phyloP scores from a whole-genome alignment of 2,888 invertebrate species.

The Opisthograptis luteolata region DNA sequence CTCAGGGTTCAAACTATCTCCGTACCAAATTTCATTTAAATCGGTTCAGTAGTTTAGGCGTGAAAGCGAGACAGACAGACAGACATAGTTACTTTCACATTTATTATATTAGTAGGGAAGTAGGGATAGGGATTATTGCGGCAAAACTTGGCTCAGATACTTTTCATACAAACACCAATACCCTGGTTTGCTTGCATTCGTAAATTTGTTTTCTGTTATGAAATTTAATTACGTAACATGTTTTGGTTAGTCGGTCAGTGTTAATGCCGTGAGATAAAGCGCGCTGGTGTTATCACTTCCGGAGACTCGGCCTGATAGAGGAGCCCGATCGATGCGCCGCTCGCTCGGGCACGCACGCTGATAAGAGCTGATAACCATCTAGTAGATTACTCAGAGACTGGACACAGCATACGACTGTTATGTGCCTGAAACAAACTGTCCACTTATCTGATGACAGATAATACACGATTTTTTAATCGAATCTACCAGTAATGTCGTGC shows the following conservation, averaged over 20 bases:
- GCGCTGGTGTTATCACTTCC: slow-evolving; percentile 54
- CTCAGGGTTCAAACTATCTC: no score
- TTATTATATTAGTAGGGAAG: no score
- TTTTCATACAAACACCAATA: no score
- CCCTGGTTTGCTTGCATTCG: no score
- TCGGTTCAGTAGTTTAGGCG: no score
- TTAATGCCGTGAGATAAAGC: slow-evolving; percentile 51
- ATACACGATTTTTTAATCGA: slow-evolving; percentile 60
- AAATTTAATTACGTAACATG: slow-evolving; percentile 27
- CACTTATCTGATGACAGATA: slow-evolving; percentile 59
- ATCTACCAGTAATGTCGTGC: slow-evolving; percentile 42
- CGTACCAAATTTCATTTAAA: no score
- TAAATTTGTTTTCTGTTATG: no score
- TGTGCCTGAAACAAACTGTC: slow-evolving; percentile 48
- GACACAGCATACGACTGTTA: slow-evolving; percentile 46
- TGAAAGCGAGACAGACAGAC: no score
- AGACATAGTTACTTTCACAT: no score
- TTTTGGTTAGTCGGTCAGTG: slow-evolving; percentile 58
- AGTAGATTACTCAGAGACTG: slow-evolving; percentile 59
- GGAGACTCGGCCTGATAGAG: slow-evolving; percentile 44
- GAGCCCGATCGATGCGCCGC: slow-evolving; percentile 53
- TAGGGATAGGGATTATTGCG: no score
- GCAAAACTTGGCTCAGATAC: no score
- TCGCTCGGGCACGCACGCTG: slow-evolving; percentile 63
- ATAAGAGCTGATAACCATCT: slow-evolving; percentile 68